Conservation (phyloP, 2,113 vertebrate genomes). For the Scatophagus argus region DNA sequence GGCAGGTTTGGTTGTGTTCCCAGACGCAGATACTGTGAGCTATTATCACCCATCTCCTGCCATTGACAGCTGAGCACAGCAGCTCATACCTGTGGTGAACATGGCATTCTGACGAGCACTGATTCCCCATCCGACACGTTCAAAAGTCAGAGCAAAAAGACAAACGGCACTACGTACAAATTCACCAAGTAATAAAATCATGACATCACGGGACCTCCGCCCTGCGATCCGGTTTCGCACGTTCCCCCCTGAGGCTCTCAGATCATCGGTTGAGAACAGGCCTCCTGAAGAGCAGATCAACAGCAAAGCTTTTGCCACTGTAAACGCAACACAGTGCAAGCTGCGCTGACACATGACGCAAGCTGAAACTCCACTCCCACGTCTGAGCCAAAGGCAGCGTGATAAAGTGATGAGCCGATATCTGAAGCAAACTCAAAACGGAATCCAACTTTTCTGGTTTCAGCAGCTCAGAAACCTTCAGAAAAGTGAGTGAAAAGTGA, state of each 20-base stretch:
- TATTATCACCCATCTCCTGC: not conserved
- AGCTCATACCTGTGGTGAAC: not conserved
- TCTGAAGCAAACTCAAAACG: not conserved
- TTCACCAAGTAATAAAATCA: not conserved
- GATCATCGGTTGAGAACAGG: constrained; percentile 1
- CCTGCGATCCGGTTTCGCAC: not conserved
- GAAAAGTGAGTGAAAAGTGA: too few relatives aligned
- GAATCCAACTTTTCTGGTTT: not conserved
- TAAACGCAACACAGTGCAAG: constrained; percentile 53
- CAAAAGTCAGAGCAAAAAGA: not conserved
- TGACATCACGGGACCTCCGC: not conserved
- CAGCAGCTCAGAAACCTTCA: not conserved
- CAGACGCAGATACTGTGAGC: not conserved
- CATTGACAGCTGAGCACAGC: not conserved
- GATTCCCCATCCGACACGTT: not conserved
- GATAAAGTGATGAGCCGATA: not conserved
- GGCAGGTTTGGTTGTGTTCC: not conserved
- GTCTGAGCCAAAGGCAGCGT: not conserved
- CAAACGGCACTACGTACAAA: not conserved
- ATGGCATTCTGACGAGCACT: not conserved
- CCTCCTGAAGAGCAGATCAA: not conserved
- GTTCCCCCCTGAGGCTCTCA: not conserved
- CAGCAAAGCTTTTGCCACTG: constrained; percentile 10
- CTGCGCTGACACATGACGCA: constrained; percentile 47
- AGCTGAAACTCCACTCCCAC: not conserved